Percentiles rank a stretch among this genome's conserved stretches.
Conservation (phyloP, 2,113 vertebrate species). For the Vireo altiloquus region DNA sequence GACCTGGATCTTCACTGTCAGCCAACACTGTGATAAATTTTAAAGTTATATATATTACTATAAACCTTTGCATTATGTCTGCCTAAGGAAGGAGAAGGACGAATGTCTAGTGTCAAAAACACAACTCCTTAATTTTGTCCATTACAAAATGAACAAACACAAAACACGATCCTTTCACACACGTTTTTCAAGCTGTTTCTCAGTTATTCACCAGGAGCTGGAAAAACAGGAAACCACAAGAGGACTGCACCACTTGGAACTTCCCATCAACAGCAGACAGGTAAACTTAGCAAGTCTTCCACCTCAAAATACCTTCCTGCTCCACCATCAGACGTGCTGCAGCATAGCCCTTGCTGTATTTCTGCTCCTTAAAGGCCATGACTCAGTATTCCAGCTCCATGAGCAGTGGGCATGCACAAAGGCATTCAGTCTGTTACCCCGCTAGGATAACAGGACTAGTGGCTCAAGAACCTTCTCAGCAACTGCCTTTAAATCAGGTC, state of each 20-base stretch:
- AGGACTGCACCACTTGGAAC: neutral
- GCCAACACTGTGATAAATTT: neutral
- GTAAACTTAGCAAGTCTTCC: neutral
- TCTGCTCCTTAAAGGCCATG: neutral
- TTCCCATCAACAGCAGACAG: neutral
- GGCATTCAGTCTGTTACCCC: neutral
- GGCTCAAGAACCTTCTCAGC: neutral
- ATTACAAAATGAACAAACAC: neutral
- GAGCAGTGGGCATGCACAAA: neutral
- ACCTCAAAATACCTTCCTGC: neutral
- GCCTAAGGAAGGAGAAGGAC: neutral
- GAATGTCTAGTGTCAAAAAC: neutral
- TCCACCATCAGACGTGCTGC: neutral
- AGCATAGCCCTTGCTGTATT: neutral
- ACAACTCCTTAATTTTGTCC: neutral
- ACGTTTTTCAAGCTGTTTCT: neutral
- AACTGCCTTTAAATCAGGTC: constrained; percentile 56
- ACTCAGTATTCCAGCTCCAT: neutral
- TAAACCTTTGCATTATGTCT: neutral
- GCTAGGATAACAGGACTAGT: neutral
- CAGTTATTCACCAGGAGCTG: neutral
- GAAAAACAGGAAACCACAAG: neutral
- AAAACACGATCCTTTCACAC: neutral
- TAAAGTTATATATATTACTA: neutral
- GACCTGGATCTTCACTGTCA: constrained; percentile 13